These are phyloP conservation scores for Puffinus mauretanicus DNA, from an alignment of 2,113 vertebrate species.

Conservation along the genomic window DNA sequence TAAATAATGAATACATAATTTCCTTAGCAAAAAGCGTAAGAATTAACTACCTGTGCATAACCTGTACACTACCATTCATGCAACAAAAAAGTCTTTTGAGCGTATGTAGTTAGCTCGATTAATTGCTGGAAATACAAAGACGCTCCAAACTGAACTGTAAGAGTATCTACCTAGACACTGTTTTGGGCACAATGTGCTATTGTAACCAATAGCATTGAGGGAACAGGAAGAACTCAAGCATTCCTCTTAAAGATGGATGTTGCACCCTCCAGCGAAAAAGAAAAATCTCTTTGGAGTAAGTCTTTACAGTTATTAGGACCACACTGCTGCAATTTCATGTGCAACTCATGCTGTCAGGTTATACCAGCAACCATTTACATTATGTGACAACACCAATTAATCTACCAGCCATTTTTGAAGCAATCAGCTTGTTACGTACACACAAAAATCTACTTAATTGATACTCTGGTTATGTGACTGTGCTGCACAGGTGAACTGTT, in stretches of 20 bases:
- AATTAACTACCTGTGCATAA: background rate
- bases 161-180: background rate
- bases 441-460: background rate
- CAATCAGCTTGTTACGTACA: background rate
- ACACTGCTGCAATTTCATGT: background rate
- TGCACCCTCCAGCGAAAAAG: background rate
- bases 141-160: background rate
- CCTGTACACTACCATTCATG: background rate
- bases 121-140: background rate
- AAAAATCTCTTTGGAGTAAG: background rate
- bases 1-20: background rate
- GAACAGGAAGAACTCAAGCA: background rate
- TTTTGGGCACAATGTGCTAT: background rate
- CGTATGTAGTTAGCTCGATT: background rate
- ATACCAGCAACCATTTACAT: background rate
- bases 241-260: background rate
- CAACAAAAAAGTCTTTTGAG: background rate
- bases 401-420: background rate
- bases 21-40: background rate
- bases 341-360: background rate
- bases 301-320: background rate
- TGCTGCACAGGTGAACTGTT: background rate
- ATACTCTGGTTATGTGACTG: background rate
- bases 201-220: background rate
- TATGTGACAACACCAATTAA: accelerated